These are phyloP conservation scores for Ammodytes dubius DNA, from an alignment of 2,113 vertebrate genomes.

Conservation along the genomic window DNA sequence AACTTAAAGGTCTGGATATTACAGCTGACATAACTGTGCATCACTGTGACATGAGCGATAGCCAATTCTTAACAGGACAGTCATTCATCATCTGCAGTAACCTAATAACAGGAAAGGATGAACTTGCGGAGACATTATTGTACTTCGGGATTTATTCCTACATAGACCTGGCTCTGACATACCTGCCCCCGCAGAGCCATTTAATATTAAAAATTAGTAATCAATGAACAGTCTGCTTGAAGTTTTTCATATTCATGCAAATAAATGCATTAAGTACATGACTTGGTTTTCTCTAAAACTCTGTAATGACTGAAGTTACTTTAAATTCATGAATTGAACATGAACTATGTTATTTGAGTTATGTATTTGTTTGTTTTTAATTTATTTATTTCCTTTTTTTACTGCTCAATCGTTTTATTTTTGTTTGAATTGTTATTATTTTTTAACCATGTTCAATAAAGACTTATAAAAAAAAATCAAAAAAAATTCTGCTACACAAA, in stretches of 20 bases:
- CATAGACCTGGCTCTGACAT: background rate
- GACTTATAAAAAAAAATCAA: no score
- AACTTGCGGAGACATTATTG: background rate
- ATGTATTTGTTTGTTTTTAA: no score
- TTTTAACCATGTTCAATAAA: no score
- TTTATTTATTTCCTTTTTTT: no score
- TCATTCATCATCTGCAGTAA: slow-evolving; percentile 13
- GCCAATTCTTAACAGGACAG: background rate
- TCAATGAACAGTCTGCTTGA: background rate
- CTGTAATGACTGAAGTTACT: background rate
- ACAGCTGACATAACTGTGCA: slow-evolving; percentile 18
- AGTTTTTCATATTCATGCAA: slow-evolving; percentile 4
- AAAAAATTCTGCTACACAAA: background rate
- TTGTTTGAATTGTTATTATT: no score
- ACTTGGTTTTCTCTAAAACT: background rate
- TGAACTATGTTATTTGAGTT: no score
- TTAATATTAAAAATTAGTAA: slow-evolving; percentile 1
- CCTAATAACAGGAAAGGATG: background rate
- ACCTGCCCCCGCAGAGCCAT: slow-evolving; percentile 1
- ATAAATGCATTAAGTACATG: background rate
- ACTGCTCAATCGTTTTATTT: no score
- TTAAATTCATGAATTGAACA: no score
- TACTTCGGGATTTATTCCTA: slow-evolving; percentile 9
- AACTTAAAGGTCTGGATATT: slow-evolving; percentile 22
- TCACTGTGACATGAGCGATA: background rate